Evolutionary conservation across 1,140 invertebrate genomes (phyloP).

Genomic region (Oryzaephilus surinamensis): DNA sequence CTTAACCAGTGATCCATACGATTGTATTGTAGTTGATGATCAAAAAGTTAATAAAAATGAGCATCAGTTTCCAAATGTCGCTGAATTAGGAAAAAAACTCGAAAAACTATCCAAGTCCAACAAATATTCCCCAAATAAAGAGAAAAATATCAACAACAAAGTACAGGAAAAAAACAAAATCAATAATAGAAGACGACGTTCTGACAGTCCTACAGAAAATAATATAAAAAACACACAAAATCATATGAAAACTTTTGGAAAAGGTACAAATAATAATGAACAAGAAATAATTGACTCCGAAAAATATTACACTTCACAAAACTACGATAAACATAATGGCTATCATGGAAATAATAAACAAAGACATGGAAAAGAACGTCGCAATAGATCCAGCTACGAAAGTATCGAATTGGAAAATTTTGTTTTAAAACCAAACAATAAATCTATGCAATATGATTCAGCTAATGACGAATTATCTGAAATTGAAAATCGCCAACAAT

Average conservation of each 20-base stretch:
- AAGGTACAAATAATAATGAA: slow-evolving; percentile 24
- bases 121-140: slow-evolving; percentile 35
- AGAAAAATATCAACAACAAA: slow-evolving; percentile 16
- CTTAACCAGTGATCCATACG: slow-evolving; percentile 58
- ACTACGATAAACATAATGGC: slow-evolving; percentile 41
- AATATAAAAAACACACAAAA: slow-evolving; percentile 10
- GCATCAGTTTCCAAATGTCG: slow-evolving; percentile 32
- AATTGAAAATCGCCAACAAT: slow-evolving; percentile 46
- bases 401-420: slow-evolving; percentile 34
- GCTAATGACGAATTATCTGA: slow-evolving; percentile 46
- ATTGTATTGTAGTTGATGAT: slow-evolving; percentile 63
- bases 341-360: slow-evolving; percentile 36
- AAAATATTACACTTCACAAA: slow-evolving; percentile 37
- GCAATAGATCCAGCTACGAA: slow-evolving; percentile 29
- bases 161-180: slow-evolving; percentile 21
- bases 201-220: slow-evolving; percentile 5
- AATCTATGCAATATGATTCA: slow-evolving; percentile 40
- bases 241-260: slow-evolving; percentile 32
- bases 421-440: slow-evolving; percentile 31
- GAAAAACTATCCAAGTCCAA: slow-evolving; percentile 38
- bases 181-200: slow-evolving; percentile 17
- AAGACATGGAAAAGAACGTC: slow-evolving; percentile 39
- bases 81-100: slow-evolving; percentile 39
- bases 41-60: slow-evolving; percentile 38
- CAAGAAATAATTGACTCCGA: slow-evolving; percentile 37